Evolutionary conservation across 2,888 invertebrate genomes (phyloP).

Genomic region (Congeria kusceri): DNA sequence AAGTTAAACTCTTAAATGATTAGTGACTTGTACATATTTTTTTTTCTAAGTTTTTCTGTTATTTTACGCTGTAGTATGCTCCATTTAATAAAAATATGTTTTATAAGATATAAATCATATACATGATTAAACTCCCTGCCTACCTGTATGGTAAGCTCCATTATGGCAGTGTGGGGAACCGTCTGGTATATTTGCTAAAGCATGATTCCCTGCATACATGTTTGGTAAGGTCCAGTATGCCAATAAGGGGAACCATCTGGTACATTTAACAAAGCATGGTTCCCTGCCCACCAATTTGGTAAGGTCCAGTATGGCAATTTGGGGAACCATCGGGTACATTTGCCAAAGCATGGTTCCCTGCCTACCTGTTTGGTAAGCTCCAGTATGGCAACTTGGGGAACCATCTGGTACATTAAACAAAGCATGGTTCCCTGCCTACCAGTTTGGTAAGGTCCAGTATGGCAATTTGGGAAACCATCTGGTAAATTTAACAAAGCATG

Average conservation of each 20-base stretch:
- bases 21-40: no score
- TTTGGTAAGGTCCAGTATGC: conserved; percentile 91
- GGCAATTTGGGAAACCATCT: conserved; percentile 89
- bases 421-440: conserved; percentile 86
- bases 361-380: conserved; percentile 91
- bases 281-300: conserved; percentile 89
- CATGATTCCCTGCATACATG: conserved; percentile 86
- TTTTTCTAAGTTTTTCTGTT: no score
- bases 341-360: conserved; percentile 75
- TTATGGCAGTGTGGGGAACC: conserved; percentile 89
- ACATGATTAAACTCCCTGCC: no score
- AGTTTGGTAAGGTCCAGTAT: conserved; percentile 91
- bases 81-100: no score
- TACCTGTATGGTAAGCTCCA: conserved; percentile 90
- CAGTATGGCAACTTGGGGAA: conserved; percentile 90
- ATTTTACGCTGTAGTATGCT: no score
- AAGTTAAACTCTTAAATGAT: no score
- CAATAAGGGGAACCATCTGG: conserved; percentile 89
- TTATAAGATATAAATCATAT: no score
- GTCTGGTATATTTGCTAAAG: conserved; percentile 88
- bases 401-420: conserved; percentile 89
- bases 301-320: conserved; percentile 90
- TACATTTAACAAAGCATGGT: conserved; percentile 86
- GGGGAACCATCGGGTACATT: conserved; percentile 90
- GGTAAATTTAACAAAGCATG: no score